A percentile compares a stretch with the other conserved stretches of the same genome.
Conservation (phyloP, 2,113 vertebrate species). For the Oncorhynchus clarkii region DNA sequence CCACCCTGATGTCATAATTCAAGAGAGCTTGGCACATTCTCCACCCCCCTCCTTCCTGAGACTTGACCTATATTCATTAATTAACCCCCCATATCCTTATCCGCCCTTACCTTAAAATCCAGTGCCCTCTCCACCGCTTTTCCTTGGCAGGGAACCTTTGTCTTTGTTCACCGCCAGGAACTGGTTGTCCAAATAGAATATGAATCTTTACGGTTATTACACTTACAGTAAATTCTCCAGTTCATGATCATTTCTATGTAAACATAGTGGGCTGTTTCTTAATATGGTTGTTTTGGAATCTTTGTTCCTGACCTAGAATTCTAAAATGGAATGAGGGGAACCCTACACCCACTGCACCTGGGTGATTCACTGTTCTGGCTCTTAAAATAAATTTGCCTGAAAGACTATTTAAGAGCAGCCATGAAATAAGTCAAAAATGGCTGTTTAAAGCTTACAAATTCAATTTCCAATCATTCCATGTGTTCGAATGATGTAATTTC, state of each 20-base stretch:
- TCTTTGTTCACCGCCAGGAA: slow-evolving; percentile 20
- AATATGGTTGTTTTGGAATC: slow-evolving; percentile 14
- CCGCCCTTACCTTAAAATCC: slow-evolving; percentile 41
- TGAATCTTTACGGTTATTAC: neutral
- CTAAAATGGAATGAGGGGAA: slow-evolving; percentile 24
- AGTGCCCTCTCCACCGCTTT: slow-evolving; percentile 30
- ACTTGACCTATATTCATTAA: slow-evolving; percentile 66
- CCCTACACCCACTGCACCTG: slow-evolving; percentile 19
- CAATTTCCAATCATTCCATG: slow-evolving; percentile 22
- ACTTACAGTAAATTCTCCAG: neutral
- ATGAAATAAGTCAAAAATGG: slow-evolving; percentile 35
- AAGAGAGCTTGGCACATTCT: slow-evolving; percentile 18
- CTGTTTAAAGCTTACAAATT: slow-evolving; percentile 32
- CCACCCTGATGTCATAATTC: slow-evolving; percentile 4
- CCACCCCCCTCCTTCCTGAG: slow-evolving; percentile 25
- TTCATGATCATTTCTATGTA: neutral
- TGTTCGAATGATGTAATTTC: slow-evolving; percentile 46
- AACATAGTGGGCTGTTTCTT: neutral
- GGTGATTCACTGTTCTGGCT: slow-evolving; percentile 19
- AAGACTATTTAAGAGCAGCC: slow-evolving; percentile 30
- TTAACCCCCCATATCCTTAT: slow-evolving; percentile 20
- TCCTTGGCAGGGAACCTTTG: slow-evolving; percentile 59
- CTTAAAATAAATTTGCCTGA: slow-evolving; percentile 8
- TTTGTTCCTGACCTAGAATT: slow-evolving; percentile 32
- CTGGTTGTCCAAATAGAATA: neutral